These are phyloP conservation scores for Rhabditoides inermis DNA, from an alignment of 2,888 invertebrate genomes.

Conservation along the genomic window DNA sequence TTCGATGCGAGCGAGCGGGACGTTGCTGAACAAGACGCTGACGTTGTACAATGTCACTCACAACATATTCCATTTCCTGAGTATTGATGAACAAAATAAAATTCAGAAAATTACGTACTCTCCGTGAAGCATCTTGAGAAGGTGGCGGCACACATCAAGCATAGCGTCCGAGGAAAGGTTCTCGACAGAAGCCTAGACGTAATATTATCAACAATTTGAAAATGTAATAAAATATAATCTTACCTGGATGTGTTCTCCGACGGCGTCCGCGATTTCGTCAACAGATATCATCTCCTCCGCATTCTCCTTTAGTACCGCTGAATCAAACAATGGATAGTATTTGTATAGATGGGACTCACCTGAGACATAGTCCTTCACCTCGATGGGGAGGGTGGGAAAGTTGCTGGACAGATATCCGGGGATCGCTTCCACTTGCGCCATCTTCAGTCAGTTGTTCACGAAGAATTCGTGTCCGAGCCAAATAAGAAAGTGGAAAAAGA, in stretches of 20 bases:
- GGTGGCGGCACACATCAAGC: constrained; percentile 31
- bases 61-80: background rate
- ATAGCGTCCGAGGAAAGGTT: constrained; percentile 24
- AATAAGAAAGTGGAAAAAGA: constrained; percentile 28
- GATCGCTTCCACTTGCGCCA: constrained; percentile 31
- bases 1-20: constrained; percentile 24
- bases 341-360: constrained; percentile 7
- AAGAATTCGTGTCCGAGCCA: constrained; percentile 39
- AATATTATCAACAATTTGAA: no score
- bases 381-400: constrained; percentile 37
- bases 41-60: no score
- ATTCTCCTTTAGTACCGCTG: constrained; percentile 41
- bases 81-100: background rate
- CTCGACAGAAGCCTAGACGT: constrained; percentile 19
- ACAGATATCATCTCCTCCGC: constrained; percentile 38
- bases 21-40: constrained; percentile 13
- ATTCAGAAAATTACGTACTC: constrained; percentile 27
- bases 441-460: constrained; percentile 28
- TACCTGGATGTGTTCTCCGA: constrained; percentile 42
- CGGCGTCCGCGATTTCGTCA: constrained; percentile 45
- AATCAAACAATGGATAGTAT: constrained; percentile 7
- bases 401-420: constrained; percentile 32
- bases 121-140: constrained; percentile 41
- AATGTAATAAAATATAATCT: no score
- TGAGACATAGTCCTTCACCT: constrained; percentile 38